Conservation (phyloP, 2,888 invertebrate species). For the Digitonthophagus gazella region DNA sequence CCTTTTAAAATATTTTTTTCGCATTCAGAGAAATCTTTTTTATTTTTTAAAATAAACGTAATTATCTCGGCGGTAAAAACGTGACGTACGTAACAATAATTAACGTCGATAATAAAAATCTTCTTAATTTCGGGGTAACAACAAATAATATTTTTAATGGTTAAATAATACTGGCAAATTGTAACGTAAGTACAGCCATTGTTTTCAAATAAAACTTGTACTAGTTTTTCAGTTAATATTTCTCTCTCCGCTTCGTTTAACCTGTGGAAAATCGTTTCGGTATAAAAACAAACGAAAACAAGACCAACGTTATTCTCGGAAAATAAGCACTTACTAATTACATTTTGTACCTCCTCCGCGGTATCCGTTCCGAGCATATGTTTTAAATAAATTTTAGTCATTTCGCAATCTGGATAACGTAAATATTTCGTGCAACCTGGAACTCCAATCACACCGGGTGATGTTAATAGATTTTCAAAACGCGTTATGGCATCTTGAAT, state of each 20-base stretch:
- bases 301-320: constrained; percentile 3
- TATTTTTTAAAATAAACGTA: not conserved
- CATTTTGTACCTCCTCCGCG: not conserved
- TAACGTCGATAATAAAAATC: not conserved
- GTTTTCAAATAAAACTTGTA: not conserved
- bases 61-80: not conserved
- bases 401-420: not conserved
- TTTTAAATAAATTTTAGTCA: not conserved
- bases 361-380: not conserved
- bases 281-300: constrained; percentile 3
- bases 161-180: not conserved
- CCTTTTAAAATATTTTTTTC: not conserved
- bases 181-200: not conserved
- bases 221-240: not conserved
- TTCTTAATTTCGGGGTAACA: not conserved
- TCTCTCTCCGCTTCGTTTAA: constrained; percentile 1
- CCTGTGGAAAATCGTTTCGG: constrained; percentile 2
- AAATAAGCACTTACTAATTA: not conserved
- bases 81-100: not conserved
- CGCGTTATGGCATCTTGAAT: not conserved
- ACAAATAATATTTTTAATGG: not conserved
- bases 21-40: not conserved
- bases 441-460: not conserved
- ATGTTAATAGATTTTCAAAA: not conserved
- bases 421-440: not conserved